phyloP scores from a whole-genome alignment of 2,113 vertebrate species.

The Otolemur garnettii region DNA sequence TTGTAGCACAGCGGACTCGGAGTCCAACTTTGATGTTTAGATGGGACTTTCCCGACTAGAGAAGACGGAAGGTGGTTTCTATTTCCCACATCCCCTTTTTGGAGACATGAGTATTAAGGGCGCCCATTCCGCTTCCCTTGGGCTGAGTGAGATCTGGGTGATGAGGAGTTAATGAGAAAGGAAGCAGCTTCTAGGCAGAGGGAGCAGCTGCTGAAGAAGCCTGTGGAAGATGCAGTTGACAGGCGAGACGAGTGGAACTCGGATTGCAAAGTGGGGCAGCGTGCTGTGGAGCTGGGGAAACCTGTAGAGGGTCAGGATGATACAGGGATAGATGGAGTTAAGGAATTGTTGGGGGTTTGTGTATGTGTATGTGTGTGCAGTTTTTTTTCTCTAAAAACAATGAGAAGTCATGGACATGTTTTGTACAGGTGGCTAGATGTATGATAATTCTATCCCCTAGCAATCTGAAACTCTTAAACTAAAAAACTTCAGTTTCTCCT shows the following conservation, averaged over 20 bases:
- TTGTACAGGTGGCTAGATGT: background rate
- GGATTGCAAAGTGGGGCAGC: background rate
- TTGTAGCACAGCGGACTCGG: background rate
- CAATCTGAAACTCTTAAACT: background rate
- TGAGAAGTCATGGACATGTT: background rate
- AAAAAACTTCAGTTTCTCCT: background rate
- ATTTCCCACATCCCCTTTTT: background rate
- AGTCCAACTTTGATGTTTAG: background rate
- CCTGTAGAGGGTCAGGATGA: background rate
- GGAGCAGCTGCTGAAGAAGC: background rate
- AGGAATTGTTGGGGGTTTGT: background rate
- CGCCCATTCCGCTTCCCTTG: background rate
- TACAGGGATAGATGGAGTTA: background rate
- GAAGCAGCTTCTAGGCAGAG: background rate
- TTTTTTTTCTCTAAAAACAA: background rate
- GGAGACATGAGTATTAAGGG: background rate
- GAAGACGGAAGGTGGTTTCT: background rate
- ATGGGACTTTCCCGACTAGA: background rate
- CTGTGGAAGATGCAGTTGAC: background rate
- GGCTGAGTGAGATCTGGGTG: background rate
- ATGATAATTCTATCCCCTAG: background rate
- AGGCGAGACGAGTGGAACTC: constrained; percentile 20
- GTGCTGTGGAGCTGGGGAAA: background rate
- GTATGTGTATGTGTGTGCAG: background rate
- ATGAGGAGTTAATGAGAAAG: constrained; percentile 12